These are phyloP conservation scores for Campoletis sonorensis DNA, from an alignment of 1,140 invertebrate genomes.

Conservation along the genomic window DNA sequence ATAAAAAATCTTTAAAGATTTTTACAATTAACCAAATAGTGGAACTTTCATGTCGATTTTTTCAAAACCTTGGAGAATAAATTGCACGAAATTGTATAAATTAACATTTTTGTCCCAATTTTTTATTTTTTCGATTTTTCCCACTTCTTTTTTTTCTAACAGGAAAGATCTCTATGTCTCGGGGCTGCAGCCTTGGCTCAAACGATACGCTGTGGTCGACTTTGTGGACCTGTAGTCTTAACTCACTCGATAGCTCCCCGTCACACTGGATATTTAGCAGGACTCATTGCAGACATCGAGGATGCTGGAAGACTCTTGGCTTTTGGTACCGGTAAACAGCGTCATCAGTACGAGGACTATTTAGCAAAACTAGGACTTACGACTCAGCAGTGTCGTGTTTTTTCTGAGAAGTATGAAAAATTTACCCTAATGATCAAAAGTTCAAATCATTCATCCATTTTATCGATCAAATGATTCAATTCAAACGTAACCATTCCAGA, in stretches of 20 bases:
- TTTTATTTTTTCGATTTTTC: background rate
- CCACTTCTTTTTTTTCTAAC: slow-evolving; percentile 21
- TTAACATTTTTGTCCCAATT: slow-evolving; percentile 35
- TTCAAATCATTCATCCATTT: no score
- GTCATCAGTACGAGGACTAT: slow-evolving; percentile 71
- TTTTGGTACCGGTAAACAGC: slow-evolving; percentile 76
- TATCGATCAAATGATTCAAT: no score
- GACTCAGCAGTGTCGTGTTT: slow-evolving; percentile 71
- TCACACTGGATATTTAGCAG: slow-evolving; percentile 84
- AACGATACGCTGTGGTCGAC: slow-evolving; percentile 79
- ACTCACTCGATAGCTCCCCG: slow-evolving; percentile 86
- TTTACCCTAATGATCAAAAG: background rate
- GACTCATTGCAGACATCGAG: slow-evolving; percentile 80
- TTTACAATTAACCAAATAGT: background rate
- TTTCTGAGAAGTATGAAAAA: slow-evolving; percentile 65
- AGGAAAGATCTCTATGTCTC: slow-evolving; percentile 87
- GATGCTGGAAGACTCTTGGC: slow-evolving; percentile 79
- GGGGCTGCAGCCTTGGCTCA: slow-evolving; percentile 84
- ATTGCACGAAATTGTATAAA: no score
- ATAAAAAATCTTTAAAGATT: background rate
- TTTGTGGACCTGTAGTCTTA: slow-evolving; percentile 85
- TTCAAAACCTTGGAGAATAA: background rate
- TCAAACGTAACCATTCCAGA: no score
- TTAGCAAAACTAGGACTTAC: slow-evolving; percentile 61
- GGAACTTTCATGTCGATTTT: background rate